Percentiles rank a stretch among this genome's conserved stretches.
These are phyloP conservation scores for Tragelaphus buxtoni DNA, from an alignment of 2,113 vertebrate species.

Conservation along the genomic window DNA sequence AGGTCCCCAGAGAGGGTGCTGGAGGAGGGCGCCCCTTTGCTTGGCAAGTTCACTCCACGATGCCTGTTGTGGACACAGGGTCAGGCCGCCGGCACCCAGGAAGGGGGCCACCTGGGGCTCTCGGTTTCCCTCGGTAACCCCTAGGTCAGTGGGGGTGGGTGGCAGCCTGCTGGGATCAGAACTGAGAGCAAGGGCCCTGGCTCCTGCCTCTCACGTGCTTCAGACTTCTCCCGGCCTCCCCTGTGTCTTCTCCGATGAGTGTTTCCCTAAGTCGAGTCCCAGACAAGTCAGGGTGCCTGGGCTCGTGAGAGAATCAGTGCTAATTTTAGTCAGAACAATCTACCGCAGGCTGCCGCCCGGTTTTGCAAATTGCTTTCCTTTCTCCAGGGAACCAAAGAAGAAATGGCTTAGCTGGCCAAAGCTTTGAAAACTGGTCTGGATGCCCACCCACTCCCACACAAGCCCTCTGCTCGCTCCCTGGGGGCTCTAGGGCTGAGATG, in stretches of 20 bases:
- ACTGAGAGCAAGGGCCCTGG: not conserved
- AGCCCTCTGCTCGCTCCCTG: not conserved
- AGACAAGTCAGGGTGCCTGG: conserved; percentile 7
- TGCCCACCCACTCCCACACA: not conserved
- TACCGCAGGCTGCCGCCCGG: conserved; percentile 42
- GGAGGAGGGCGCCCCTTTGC: not conserved
- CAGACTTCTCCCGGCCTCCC: not conserved
- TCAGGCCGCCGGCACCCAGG: not conserved
- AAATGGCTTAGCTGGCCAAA: not conserved
- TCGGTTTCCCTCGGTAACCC: not conserved
- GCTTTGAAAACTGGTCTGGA: not conserved
- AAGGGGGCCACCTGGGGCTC: not conserved
- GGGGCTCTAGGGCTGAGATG: not conserved
- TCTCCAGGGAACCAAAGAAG: conserved; percentile 49
- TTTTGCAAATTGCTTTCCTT: conserved; percentile 68
- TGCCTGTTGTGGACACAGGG: not conserved
- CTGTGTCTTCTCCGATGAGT: not conserved
- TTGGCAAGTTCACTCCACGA: not conserved
- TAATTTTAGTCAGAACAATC: conserved; percentile 68
- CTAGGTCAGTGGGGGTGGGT: not conserved
- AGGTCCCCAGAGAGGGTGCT: conserved; percentile 10
- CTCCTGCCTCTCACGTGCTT: not conserved
- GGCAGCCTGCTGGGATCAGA: not conserved
- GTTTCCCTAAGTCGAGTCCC: not conserved
- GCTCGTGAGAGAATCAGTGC: conserved; percentile 44